phyloP scores from a whole-genome alignment of 2,888 invertebrate species.

The Pyrochroa serraticornis region DNA sequence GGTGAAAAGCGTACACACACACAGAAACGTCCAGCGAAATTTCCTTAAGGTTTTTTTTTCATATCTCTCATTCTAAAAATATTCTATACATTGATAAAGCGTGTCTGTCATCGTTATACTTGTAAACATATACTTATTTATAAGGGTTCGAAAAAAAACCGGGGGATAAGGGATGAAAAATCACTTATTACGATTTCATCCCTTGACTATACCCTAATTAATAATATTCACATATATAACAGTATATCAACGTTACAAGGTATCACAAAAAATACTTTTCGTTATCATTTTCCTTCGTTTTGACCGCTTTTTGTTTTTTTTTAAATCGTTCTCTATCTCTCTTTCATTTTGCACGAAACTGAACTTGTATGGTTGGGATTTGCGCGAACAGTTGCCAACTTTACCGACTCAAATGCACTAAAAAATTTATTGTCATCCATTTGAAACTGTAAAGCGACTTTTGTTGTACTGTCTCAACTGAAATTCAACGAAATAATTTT shows the following conservation, averaged over 20 bases:
- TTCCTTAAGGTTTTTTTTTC: slow-evolving; percentile 17
- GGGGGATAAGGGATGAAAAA: not conserved
- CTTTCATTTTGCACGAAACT: not conserved
- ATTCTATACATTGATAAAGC: slow-evolving; percentile 40
- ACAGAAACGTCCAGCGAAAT: slow-evolving; percentile 14
- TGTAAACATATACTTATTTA: slow-evolving; percentile 28
- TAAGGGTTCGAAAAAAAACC: not conserved
- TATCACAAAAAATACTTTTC: slow-evolving; percentile 56
- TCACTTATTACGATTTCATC: not conserved
- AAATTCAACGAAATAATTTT: slow-evolving; percentile 2
- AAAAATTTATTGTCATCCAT: not conserved
- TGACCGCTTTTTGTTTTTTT: slow-evolving; percentile 2
- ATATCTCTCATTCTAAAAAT: slow-evolving; percentile 19
- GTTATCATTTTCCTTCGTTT: slow-evolving; percentile 25
- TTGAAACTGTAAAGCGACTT: too few species aligned
- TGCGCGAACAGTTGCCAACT: too few species aligned
- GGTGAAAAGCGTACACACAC: slow-evolving; percentile 12
- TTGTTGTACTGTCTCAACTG: not conserved
- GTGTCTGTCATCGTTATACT: slow-evolving; percentile 39
- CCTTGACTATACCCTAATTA: slow-evolving; percentile 12
- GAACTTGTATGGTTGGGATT: too few species aligned
- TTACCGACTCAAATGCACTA: not conserved
- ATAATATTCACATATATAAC: slow-evolving; percentile 45
- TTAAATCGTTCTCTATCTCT: not conserved
- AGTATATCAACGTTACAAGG: slow-evolving; percentile 42